phyloP scores from a whole-genome alignment of 2,113 vertebrate genomes.

The Mastomys coucha region DNA sequence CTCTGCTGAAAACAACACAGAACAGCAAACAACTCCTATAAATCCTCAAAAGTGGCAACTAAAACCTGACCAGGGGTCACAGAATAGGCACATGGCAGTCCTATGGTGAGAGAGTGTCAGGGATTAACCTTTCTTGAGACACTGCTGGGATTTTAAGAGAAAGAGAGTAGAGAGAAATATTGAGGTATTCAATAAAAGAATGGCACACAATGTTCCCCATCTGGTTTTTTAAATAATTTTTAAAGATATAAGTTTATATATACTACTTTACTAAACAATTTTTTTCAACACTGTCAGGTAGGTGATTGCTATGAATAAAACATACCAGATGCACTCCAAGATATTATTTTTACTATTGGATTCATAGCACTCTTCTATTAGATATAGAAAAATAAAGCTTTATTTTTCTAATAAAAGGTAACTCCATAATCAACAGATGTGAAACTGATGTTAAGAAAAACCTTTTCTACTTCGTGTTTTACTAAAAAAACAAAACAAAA shows the following conservation, averaged over 20 bases:
- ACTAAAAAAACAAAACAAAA: no score
- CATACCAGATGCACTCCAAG: not conserved
- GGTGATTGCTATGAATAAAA: not conserved
- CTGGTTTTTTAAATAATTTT: conserved; percentile 1
- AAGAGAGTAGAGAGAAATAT: not conserved
- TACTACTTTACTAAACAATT: not conserved
- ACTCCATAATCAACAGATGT: not conserved
- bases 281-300: not conserved
- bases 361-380: not conserved
- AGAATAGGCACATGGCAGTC: not conserved
- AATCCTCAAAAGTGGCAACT: not conserved
- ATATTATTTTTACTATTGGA: conserved; percentile 11
- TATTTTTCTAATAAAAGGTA: no score
- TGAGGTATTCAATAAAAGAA: not conserved
- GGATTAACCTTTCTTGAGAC: not conserved
- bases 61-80: not conserved
- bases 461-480: not conserved
- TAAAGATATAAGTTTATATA: not conserved
- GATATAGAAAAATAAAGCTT: not conserved
- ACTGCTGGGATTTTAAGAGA: not conserved
- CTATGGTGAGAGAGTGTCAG: fast-evolving
- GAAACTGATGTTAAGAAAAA: not conserved
- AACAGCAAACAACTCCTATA: no score
- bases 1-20: not conserved
- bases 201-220: not conserved